Evolutionary conservation across 2,888 invertebrate genomes (phyloP), one percentile per base, ranked within the genome.

Genomic region (Amphipoea oculea): DNA sequence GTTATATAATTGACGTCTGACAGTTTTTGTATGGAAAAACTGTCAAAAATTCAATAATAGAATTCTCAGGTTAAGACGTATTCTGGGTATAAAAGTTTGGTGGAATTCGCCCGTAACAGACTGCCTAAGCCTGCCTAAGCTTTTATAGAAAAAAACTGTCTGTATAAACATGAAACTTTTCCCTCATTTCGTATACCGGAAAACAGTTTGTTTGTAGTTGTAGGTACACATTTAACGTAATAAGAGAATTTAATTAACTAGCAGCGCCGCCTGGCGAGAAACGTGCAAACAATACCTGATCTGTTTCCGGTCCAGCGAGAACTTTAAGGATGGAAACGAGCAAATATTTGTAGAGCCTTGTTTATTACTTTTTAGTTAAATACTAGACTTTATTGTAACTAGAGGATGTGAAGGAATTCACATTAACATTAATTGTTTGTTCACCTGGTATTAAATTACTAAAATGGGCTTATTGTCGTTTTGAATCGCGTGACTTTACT

Each of bases 171-270:
- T 14, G 0, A 76, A 85, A 67, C 42, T 63, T 63, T 66, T 36
- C 40, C 45, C 48, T 29, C 60, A 36, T 51, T 69, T 51, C 23
- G n/a, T 72, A 60, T 4, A 76, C 62, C 66, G 65, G 67, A 62
- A 79, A 67, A 29, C 71, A 60, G n/a, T 67, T 73, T 42, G 57
- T 36, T 81, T 70, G 57, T 78, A 63, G 36, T 81, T 70, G 57
- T 78, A 63, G 36, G 20, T 40, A 76, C 48, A 54, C 40, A 40
- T 62, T 73, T 60, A 45, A 63, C 62, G 65, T 73, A 84, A 77
- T 73, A 63, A 78, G 11, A 69, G 78, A 80, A 85, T 70, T 82
- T 83, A 85, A 88, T 81, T 78, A 83, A 69, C 48, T 62, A 29
- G n/a, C 17, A 71, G 63, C 67, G 78, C 79, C 51, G 11, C 68